phyloP scores from a whole-genome alignment of 2,113 vertebrate genomes.

The Psittacula cyanocephala region DNA sequence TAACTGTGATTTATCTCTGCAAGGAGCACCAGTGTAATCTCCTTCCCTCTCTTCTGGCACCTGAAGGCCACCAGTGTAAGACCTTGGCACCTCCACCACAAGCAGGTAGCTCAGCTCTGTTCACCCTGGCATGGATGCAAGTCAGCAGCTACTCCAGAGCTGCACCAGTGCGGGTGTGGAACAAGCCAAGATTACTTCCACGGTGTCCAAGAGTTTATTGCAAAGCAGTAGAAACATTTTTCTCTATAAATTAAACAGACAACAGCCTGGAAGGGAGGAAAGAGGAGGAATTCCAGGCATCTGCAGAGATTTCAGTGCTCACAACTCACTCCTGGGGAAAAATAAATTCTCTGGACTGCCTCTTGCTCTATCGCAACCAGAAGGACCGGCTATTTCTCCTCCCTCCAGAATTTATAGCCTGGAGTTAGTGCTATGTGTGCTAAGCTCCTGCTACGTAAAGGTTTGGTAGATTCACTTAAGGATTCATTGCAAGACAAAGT shows the following conservation, averaged over 20 bases:
- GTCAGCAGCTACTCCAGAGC: background rate
- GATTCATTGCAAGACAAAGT: background rate
- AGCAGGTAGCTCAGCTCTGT: background rate
- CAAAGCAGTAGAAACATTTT: background rate
- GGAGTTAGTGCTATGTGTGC: background rate
- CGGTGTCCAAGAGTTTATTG: background rate
- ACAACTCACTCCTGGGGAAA: background rate
- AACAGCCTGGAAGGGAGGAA: background rate
- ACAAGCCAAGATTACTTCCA: background rate
- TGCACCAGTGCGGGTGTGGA: background rate
- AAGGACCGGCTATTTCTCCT: background rate
- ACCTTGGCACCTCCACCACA: background rate
- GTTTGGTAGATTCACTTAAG: background rate
- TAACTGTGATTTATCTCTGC: background rate
- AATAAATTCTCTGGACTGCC: background rate
- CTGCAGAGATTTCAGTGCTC: background rate
- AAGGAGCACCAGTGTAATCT: background rate
- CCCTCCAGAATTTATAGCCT: background rate
- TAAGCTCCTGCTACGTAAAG: background rate
- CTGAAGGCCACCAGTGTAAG: background rate
- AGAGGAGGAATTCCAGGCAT: background rate
- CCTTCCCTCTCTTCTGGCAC: background rate
- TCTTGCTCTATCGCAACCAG: background rate
- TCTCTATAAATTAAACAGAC: background rate
- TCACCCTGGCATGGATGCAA: background rate